Conservation (phyloP, 2,797 vertebrate genomes). For the Tauraco hartlaubi region DNA sequence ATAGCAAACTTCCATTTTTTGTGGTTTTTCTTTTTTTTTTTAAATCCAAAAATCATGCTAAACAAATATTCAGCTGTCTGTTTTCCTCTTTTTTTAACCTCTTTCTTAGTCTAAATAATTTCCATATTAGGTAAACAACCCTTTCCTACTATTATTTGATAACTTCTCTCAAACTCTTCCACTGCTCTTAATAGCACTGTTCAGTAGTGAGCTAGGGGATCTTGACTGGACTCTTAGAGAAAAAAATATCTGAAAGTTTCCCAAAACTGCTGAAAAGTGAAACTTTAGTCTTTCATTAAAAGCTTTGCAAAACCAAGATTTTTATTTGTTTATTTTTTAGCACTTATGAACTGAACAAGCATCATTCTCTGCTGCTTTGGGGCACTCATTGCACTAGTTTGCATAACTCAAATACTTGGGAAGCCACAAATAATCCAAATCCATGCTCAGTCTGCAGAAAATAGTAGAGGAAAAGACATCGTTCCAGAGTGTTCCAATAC, state of each 20-base stretch:
- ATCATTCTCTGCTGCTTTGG: slow-evolving; percentile 31
- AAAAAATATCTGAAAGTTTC: slow-evolving; percentile 17
- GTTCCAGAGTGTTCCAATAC: slow-evolving; percentile 25
- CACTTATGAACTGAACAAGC: background rate
- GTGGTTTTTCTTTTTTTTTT: background rate
- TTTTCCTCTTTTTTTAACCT: background rate
- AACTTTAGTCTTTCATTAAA: slow-evolving; percentile 28
- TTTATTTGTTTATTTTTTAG: background rate
- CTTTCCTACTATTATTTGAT: background rate
- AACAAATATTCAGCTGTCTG: background rate
- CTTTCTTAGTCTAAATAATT: background rate
- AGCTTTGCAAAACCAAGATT: slow-evolving; percentile 13
- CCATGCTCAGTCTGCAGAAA: slow-evolving; percentile 57
- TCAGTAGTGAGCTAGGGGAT: background rate
- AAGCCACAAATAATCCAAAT: slow-evolving; percentile 53
- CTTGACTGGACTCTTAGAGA: background rate
- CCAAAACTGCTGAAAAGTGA: slow-evolving; percentile 42
- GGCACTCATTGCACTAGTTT: slow-evolving; percentile 17
- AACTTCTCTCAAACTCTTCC: background rate
- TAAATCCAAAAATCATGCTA: background rate
- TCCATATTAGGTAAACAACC: background rate
- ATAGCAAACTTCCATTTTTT: background rate
- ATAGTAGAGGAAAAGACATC: slow-evolving; percentile 20
- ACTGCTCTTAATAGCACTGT: background rate
- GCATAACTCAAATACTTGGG: slow-evolving; percentile 60